A percentile compares a stretch with the other conserved stretches of the same genome.
These are phyloP conservation scores for Hanleya hanleyi DNA, from an alignment of 2,888 invertebrate genomes.

Conservation along the genomic window DNA sequence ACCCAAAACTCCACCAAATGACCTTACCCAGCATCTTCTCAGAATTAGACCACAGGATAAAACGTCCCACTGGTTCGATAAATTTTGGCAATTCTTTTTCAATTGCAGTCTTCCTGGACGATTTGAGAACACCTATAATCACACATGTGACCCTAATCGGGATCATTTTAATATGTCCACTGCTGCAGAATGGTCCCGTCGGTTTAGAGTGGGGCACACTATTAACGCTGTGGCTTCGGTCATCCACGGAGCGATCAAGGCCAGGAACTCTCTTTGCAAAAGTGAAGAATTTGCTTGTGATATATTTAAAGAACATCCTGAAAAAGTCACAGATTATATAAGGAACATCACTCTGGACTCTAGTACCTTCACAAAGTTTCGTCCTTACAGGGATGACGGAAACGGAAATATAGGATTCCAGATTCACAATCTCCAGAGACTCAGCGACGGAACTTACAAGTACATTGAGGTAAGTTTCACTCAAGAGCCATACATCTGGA, in stretches of 20 bases:
- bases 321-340: neutral
- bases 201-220: neutral
- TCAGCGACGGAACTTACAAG: neutral
- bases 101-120: neutral
- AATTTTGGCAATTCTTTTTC: neutral
- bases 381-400: neutral
- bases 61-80: neutral
- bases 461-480: neutral
- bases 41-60: neutral
- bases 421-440: neutral
- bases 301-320: neutral
- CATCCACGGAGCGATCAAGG: neutral
- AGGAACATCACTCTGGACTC: neutral
- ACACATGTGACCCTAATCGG: neutral
- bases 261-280: neutral
- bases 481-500: no score
- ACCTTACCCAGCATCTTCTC: neutral
- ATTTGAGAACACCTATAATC: neutral
- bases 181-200: neutral
- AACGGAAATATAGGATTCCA: neutral
- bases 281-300: neutral
- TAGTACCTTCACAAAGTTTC: neutral
- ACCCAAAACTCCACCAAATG: neutral
- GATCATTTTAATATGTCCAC: neutral
- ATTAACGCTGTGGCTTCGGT: neutral